Conservation (phyloP, 2,113 vertebrate genomes). For the Lepus timidus region DNA sequence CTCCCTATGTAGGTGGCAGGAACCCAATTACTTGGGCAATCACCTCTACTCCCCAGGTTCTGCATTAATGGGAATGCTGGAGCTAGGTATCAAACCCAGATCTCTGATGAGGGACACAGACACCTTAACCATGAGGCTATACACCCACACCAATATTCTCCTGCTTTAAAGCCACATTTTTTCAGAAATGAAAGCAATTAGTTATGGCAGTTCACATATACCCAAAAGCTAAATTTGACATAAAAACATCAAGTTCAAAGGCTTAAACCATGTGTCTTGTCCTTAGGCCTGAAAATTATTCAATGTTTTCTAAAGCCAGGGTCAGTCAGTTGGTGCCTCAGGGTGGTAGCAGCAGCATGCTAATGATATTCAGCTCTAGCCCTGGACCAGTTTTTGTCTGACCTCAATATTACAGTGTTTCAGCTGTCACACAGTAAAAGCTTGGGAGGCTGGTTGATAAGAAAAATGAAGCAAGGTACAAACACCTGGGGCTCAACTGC, state of each 20-base stretch:
- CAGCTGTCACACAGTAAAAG: conserved; percentile 32
- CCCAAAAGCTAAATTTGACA: conserved; percentile 66
- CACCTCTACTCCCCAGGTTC: no score
- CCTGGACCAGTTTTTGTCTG: conserved; percentile 65
- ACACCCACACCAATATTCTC: not conserved
- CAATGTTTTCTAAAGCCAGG: conserved; percentile 52
- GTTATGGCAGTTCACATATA: conserved; percentile 40
- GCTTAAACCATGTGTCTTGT: conserved; percentile 9
- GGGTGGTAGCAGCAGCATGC: conserved; percentile 45
- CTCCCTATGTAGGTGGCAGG: no score
- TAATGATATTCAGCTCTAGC: conserved; percentile 51
- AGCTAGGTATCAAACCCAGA: no score
- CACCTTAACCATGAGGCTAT: no score
- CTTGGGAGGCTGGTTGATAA: conserved; percentile 58
- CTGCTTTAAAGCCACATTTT: conserved; percentile 39
- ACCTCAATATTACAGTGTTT: conserved; percentile 64
- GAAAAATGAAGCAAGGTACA: conserved; percentile 60
- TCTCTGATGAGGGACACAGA: no score
- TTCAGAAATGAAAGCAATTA: conserved; percentile 69
- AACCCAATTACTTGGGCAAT: no score
- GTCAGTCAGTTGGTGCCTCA: conserved; percentile 20
- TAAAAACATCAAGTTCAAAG: conserved; percentile 72
- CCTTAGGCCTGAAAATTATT: conserved; percentile 72
- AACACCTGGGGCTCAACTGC: not conserved
- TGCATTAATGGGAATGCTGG: no score